Base-by-base conservation (phyloP, 2,113 vertebrate species). In the Dicerorhinus sumatrensis region DNA sequence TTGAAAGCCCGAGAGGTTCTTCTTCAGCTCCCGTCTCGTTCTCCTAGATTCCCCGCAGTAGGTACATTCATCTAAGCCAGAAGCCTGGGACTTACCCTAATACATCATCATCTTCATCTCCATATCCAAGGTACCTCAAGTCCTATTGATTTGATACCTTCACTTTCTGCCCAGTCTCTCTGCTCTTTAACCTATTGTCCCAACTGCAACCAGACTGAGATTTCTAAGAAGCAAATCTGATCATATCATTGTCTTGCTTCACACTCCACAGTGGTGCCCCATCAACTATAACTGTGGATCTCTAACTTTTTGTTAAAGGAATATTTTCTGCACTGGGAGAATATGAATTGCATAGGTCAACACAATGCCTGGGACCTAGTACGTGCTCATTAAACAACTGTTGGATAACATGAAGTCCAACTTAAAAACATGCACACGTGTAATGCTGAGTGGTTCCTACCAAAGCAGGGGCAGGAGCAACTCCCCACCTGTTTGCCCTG, bases 151-250 rank as follows among this genome's bases (percentile, higher is more conserved):
- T 92, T 90, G 21, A 86, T 29, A 48, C 16, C 62, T 86, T 92
- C 11, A 20, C 69, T 63, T 95, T 42, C 87, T 58, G 17, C 54
- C 73, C 36, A 73, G 20, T 10, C 82, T 67, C 58, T 76, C 72
- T 89, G 70, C 27, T 70, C 70, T 91, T 36, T 54, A 80, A 54
- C 6, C 8, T 90, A 25, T 5, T 56, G 5, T 79, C 48, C 65
- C 85, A 86, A 90, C 9, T 80, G 14, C 46, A 90, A 79, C 48
- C 27, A 73, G 21, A 92, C 31, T 62, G 36, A 79, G 25, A 79
- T 56, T 92, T 70, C 69, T 69, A 65, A 79, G 77, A 75, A 91
- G 58, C 8, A 88, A 83, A 80, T 79, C 51, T 94, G 20, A 67
- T 95, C 33, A 48, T 33, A 60, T 77, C 33, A 72, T 51, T 75